These are phyloP conservation scores for Platalea minor DNA, from an alignment of 2,797 vertebrate genomes.

Conservation along the genomic window DNA sequence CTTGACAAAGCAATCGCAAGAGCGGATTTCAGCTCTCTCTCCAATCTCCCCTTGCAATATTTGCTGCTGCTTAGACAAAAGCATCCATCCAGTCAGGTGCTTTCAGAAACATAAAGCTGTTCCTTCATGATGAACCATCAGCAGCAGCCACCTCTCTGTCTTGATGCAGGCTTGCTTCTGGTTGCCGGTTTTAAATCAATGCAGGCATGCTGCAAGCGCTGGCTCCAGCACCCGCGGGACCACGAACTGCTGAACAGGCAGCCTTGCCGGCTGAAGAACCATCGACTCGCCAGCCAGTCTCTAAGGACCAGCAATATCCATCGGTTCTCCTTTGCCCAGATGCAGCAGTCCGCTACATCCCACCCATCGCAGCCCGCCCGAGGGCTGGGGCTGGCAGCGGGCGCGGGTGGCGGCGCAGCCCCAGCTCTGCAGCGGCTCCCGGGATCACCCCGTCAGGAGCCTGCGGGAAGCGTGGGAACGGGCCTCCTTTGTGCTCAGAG, in stretches of 20 bases:
- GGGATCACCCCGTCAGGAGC: conserved; percentile 39
- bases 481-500: conserved; percentile 57
- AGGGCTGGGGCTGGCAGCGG: neutral
- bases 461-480: neutral
- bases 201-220: conserved; percentile 61
- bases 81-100: conserved; percentile 26
- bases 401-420: neutral
- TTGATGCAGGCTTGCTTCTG: conserved; percentile 26
- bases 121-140: neutral
- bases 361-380: neutral
- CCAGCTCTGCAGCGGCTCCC: neutral
- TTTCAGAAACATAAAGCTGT: neutral
- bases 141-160: neutral
- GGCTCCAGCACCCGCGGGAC: conserved; percentile 34
- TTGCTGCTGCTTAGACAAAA: neutral
- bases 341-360: neutral
- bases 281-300: neutral
- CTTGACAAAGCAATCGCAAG: neutral
- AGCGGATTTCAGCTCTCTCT: neutral
- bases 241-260: conserved; percentile 46
- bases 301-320: neutral
- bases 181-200: conserved; percentile 21
- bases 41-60: neutral
- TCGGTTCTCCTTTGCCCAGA: neutral
- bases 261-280: neutral